Conservation (phyloP, 2,797 vertebrate genomes). For the Aulostomus chinensis region DNA sequence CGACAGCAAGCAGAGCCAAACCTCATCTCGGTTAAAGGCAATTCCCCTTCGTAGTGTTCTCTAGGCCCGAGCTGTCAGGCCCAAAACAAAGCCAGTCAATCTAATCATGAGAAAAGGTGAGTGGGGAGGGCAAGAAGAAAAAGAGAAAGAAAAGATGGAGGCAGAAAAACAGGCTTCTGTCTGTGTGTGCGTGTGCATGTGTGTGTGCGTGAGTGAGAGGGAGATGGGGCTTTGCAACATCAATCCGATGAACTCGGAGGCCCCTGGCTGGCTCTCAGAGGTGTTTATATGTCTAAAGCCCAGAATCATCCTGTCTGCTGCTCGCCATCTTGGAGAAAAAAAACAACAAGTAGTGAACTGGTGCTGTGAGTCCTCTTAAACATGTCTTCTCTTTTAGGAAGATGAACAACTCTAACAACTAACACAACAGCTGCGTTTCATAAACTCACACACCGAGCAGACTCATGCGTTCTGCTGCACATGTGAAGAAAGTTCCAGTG, state of each 20-base stretch:
- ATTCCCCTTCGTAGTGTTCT: constrained; percentile 62
- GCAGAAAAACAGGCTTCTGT: constrained; percentile 23
- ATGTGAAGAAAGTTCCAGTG: constrained; percentile 46
- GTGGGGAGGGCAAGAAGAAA: constrained; percentile 18
- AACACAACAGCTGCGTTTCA: no score
- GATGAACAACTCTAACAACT: no score
- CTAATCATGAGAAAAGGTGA: constrained; percentile 65
- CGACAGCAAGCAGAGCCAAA: constrained; percentile 55
- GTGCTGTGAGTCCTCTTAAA: neutral
- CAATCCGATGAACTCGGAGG: constrained; percentile 61
- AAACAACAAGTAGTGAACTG: neutral
- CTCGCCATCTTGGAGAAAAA: constrained; percentile 21
- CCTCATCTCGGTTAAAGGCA: constrained; percentile 68
- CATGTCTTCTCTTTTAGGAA: constrained; percentile 9
- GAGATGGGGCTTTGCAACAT: constrained; percentile 54
- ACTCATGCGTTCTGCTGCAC: constrained; percentile 11
- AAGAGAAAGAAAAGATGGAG: constrained; percentile 12
- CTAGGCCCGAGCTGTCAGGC: constrained; percentile 45
- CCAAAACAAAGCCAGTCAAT: constrained; percentile 72
- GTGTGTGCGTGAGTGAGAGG: constrained; percentile 20
- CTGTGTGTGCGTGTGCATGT: constrained; percentile 14
- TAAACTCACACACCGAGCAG: no score
- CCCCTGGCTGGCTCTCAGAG: constrained; percentile 49
- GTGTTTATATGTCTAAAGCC: constrained; percentile 62
- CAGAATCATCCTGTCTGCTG: constrained; percentile 44